These are phyloP conservation scores for Parascotia fuliginaria DNA, from an alignment of 2,888 invertebrate genomes.

Conservation along the genomic window DNA sequence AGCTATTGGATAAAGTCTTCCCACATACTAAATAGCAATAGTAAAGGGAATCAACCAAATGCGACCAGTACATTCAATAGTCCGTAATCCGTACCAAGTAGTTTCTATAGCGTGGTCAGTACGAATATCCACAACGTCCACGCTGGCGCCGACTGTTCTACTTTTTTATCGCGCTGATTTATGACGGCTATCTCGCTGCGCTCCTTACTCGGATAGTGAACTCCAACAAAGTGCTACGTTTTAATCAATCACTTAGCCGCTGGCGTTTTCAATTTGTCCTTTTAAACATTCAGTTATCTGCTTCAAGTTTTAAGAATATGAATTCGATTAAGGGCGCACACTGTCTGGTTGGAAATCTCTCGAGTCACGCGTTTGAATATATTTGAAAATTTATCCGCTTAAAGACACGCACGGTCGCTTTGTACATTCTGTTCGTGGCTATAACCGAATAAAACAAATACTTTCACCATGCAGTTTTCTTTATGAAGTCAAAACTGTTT, in stretches of 20 bases:
- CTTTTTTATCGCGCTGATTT: constrained; percentile 75
- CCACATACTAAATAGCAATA: too few species aligned
- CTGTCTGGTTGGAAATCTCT: constrained; percentile 24
- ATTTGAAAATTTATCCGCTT: constrained; percentile 8
- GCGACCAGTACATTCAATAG: too few species aligned
- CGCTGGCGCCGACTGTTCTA: constrained; percentile 45
- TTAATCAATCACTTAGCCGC: constrained; percentile 72
- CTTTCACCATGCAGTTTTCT: not conserved
- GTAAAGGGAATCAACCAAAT: too few species aligned
- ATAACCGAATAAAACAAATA: not conserved
- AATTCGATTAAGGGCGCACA: constrained; percentile 39
- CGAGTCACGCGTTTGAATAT: constrained; percentile 28
- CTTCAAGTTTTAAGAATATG: constrained; percentile 48
- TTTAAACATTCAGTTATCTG: constrained; percentile 48
- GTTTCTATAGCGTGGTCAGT: constrained; percentile 22
- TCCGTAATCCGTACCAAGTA: constrained; percentile 3
- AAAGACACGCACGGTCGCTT: not conserved
- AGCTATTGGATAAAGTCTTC: too few species aligned
- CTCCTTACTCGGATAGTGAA: constrained; percentile 61
- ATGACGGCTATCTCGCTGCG: constrained; percentile 67
- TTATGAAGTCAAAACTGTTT: not conserved
- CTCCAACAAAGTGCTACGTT: constrained; percentile 62
- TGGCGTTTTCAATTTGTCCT: constrained; percentile 67
- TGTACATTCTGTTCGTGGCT: not conserved
- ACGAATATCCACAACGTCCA: constrained; percentile 37